Conservation (phyloP, 1,140 invertebrate genomes). For the Brachionus asplanchnoidis region DNA sequence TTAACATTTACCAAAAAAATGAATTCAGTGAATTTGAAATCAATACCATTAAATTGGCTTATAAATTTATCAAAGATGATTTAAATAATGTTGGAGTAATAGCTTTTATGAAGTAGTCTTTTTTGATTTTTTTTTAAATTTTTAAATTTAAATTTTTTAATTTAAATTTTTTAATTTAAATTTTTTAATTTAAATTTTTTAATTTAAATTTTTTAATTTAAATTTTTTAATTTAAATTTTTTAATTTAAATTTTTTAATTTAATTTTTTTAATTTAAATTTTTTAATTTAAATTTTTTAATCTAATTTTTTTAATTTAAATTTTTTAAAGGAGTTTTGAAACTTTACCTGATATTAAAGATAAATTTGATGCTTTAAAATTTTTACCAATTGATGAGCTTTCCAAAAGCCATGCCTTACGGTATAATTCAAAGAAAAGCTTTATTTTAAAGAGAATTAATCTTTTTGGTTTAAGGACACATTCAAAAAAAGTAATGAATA, state of each 20-base stretch:
- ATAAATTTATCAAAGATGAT: slow-evolving; percentile 41
- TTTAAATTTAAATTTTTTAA: background rate
- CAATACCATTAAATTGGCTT: background rate
- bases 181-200: background rate
- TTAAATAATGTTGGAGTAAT: slow-evolving; percentile 33
- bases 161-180: background rate
- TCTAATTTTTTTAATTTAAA: background rate
- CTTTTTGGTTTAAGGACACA: slow-evolving; percentile 1
- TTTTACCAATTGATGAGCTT: slow-evolving; percentile 34
- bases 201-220: background rate
- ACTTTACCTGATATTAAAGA: slow-evolving; percentile 2
- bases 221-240: background rate
- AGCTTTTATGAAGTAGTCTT: slow-evolving; percentile 37
- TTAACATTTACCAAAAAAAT: background rate
- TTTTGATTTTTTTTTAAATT: background rate
- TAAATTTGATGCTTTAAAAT: slow-evolving; percentile 37
- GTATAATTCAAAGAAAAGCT: background rate
- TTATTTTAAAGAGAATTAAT: background rate
- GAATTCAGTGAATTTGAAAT: background rate
- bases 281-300: no score
- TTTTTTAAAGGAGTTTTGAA: slow-evolving; percentile 18
- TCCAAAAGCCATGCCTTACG: slow-evolving; percentile 40
- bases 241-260: no score
- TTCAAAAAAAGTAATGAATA: slow-evolving; percentile 40
- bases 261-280: background rate